phyloP scores from a whole-genome alignment of 2,113 vertebrate species.

The Macquaria ambigua region DNA sequence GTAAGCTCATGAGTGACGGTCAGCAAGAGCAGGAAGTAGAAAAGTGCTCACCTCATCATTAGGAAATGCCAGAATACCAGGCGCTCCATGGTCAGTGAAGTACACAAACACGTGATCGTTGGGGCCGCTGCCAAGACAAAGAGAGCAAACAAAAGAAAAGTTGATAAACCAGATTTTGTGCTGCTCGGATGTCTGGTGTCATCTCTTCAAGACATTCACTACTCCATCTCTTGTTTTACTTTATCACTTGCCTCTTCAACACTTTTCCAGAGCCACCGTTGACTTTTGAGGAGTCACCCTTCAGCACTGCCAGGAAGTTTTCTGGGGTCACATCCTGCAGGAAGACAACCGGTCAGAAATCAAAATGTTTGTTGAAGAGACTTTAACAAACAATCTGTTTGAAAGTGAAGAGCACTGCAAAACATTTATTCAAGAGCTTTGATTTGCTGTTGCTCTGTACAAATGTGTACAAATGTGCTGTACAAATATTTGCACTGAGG shows the following conservation, averaged over 20 bases:
- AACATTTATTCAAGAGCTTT: neutral
- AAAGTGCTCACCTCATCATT: constrained; percentile 88
- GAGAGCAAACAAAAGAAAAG: neutral
- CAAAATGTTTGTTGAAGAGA: no score
- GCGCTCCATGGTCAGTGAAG: constrained; percentile 95
- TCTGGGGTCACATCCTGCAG: constrained; percentile 91
- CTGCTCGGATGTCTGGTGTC: neutral
- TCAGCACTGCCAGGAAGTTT: constrained; percentile 94
- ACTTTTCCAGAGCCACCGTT: constrained; percentile 95
- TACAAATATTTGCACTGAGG: neutral
- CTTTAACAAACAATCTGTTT: constrained; percentile 10
- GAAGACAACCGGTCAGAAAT: neutral
- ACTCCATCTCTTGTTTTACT: neutral
- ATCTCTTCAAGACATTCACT: neutral
- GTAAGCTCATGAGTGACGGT: neutral
- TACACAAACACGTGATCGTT: constrained; percentile 95
- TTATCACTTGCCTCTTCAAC: constrained; percentile 87
- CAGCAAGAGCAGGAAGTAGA: constrained; percentile 12
- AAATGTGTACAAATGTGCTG: no score
- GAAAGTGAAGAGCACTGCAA: neutral
- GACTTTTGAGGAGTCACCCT: constrained; percentile 87
- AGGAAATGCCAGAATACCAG: constrained; percentile 93
- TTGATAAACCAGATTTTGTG: neutral
- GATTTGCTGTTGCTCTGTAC: no score
- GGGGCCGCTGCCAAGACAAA: constrained; percentile 89